Percentiles rank a stretch among this genome's conserved stretches.
Evolutionary conservation across 2,113 vertebrate genomes (phyloP).

Genomic region (Oceanodroma tethys): DNA sequence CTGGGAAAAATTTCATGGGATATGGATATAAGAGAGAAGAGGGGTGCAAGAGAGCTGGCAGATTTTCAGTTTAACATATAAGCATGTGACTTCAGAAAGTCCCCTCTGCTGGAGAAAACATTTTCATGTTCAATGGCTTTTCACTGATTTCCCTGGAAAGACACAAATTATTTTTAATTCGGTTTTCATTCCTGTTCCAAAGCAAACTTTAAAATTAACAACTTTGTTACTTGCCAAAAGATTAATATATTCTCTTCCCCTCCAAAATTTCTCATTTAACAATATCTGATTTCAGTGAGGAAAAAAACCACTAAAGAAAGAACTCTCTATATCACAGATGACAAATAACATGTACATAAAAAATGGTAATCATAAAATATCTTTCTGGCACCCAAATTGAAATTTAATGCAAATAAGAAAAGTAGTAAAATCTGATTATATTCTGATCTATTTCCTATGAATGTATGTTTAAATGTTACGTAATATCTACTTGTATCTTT

Average conservation of each 20-base stretch:
- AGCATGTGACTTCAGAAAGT: neutral
- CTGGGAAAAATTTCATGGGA: neutral
- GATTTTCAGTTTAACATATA: neutral
- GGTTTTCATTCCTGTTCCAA: conserved; percentile 3
- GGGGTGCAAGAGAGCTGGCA: neutral
- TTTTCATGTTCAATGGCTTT: neutral
- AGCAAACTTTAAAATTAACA: neutral
- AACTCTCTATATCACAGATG: neutral
- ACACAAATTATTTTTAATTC: neutral
- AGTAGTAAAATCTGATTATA: neutral
- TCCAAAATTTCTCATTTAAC: conserved; percentile 27
- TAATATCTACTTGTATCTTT: neutral
- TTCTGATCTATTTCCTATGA: neutral
- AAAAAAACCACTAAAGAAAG: neutral
- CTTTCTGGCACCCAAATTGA: neutral
- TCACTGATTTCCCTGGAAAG: neutral
- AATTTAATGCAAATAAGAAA: conserved; percentile 25
- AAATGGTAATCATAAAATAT: conserved; percentile 28
- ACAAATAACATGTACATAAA: conserved; percentile 28
- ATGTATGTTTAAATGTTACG: neutral
- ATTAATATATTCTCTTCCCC: neutral
- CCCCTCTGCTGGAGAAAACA: neutral
- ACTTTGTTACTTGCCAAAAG: neutral
- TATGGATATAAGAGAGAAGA: neutral
- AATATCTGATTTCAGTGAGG: conserved; percentile 1